phyloP scores from a whole-genome alignment of 2,888 invertebrate genomes.

The Ptilodon capucinus region DNA sequence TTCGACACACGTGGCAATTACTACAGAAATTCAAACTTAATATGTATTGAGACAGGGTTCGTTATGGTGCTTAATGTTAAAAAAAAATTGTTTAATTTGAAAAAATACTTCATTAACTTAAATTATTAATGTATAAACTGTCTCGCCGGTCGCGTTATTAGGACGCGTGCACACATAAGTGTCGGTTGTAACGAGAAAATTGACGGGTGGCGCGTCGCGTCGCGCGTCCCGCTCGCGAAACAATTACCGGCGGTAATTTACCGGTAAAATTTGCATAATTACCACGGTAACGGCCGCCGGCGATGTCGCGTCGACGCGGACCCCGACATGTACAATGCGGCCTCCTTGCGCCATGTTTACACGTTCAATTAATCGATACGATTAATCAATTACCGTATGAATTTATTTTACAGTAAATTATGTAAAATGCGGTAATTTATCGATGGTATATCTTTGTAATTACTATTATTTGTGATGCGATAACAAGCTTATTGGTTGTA shows the following conservation, averaged over 20 bases:
- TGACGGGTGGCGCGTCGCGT: conserved; percentile 34
- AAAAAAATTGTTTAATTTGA: no score
- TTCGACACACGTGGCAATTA: no score
- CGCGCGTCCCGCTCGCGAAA: conserved; percentile 21
- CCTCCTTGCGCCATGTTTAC: neutral
- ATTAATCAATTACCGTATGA: neutral
- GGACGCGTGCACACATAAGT: conserved; percentile 1
- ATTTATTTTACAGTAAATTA: neutral
- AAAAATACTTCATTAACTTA: neutral
- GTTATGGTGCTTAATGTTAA: no score
- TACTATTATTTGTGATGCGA: neutral
- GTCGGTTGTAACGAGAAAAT: conserved; percentile 3
- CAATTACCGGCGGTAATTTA: conserved; percentile 1
- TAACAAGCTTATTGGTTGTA: neutral
- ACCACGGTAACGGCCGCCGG: conserved; percentile 1
- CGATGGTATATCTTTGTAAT: neutral
- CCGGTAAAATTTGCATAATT: conserved; percentile 1
- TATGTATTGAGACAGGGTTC: no score
- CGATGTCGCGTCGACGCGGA: neutral
- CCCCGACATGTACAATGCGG: neutral
- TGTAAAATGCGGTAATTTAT: neutral
- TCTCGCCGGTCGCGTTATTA: conserved; percentile 22
- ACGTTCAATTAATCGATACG: neutral
- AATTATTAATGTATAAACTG: conserved; percentile 45
- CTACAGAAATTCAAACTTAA: no score